A percentile compares a stretch with the other conserved stretches of the same genome.
Conservation (phyloP, 2,888 invertebrate species). For the Cataglyphis cursor region DNA sequence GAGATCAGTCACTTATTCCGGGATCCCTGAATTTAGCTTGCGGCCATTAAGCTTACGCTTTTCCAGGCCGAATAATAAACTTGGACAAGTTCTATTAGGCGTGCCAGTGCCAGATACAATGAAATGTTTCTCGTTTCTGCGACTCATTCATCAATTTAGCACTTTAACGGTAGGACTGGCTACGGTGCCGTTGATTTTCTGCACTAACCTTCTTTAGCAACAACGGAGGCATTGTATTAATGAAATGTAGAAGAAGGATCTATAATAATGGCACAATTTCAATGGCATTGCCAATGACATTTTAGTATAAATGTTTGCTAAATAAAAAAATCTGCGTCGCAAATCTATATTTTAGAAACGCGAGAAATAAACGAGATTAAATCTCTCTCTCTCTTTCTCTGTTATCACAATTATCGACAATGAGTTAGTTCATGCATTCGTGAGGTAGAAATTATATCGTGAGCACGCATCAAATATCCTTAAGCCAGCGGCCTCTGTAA, state of each 20-base stretch:
- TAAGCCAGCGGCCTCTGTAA: constrained; percentile 9
- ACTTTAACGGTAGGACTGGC: constrained; percentile 73
- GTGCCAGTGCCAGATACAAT: constrained; percentile 72
- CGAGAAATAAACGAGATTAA: neutral
- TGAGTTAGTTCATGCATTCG: constrained; percentile 43
- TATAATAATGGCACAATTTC: neutral
- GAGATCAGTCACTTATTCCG: constrained; percentile 74
- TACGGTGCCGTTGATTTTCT: constrained; percentile 65
- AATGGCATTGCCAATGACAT: neutral
- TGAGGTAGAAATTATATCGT: constrained; percentile 40
- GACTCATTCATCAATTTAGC: constrained; percentile 85
- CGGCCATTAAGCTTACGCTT: constrained; percentile 78
- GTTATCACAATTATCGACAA: constrained; percentile 23
- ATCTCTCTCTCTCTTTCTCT: neutral
- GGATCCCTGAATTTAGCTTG: constrained; percentile 63
- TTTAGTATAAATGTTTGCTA: neutral
- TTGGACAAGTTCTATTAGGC: constrained; percentile 86
- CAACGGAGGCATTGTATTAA: constrained; percentile 7
- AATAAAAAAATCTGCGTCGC: neutral
- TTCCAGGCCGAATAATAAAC: constrained; percentile 81
- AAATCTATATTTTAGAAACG: neutral
- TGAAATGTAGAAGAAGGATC: constrained; percentile 1
- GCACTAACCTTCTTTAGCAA: constrained; percentile 43
- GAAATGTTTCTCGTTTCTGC: constrained; percentile 79
- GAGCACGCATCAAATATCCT: constrained; percentile 44